These are phyloP conservation scores for Lepidochrysops patricia DNA, from an alignment of 2,888 invertebrate genomes.

Conservation along the genomic window DNA sequence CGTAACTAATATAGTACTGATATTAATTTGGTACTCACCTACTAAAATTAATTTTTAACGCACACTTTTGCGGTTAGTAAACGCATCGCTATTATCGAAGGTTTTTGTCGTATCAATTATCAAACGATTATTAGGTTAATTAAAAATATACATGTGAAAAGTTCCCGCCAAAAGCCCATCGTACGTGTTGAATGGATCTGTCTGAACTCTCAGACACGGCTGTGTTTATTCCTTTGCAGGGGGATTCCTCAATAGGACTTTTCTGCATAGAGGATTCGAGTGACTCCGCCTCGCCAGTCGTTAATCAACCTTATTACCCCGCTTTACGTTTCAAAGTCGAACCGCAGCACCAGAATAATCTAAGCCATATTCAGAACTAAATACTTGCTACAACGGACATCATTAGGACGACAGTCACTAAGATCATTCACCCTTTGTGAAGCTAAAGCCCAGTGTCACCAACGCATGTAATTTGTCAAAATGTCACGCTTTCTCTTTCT, in stretches of 20 bases:
- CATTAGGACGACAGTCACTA: not conserved
- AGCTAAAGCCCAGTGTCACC: too few relatives aligned
- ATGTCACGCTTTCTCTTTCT: too few relatives aligned
- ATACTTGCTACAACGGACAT: not conserved
- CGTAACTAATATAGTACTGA: too few relatives aligned
- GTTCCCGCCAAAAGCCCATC: not conserved
- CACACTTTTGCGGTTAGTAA: too few relatives aligned
- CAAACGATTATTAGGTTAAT: too few relatives aligned
- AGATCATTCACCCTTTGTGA: not conserved
- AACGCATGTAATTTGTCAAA: too few relatives aligned
- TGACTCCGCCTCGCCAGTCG: not conserved
- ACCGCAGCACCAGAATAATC: not conserved
- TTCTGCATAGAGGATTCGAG: not conserved
- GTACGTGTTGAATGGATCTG: not conserved
- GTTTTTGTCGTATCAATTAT: too few relatives aligned
- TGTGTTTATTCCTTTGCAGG: not conserved
- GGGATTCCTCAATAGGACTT: not conserved
- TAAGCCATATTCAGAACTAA: constrained; percentile 5
- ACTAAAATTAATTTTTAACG: too few relatives aligned
- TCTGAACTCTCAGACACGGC: constrained; percentile 2
- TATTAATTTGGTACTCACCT: too few relatives aligned
- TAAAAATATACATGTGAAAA: not conserved
- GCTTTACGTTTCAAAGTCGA: not conserved
- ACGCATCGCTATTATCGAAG: too few relatives aligned
- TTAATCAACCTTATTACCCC: not conserved